phyloP scores from a whole-genome alignment of 2,797 vertebrate species.

The Cheirogaleus major region DNA sequence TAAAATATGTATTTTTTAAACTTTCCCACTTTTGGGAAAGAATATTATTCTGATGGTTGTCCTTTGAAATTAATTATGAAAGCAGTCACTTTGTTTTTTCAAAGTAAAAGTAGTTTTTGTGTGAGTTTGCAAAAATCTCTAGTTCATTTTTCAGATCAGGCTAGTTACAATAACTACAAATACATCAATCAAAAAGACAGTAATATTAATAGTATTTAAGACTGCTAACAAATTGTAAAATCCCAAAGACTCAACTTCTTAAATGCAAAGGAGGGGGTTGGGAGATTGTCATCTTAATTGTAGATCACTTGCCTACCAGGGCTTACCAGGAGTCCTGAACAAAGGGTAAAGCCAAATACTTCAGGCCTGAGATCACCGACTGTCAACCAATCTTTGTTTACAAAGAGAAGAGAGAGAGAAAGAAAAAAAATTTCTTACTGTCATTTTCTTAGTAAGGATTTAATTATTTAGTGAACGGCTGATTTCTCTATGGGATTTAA shows the following conservation, averaged over 20 bases:
- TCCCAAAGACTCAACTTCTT: slow-evolving; percentile 4
- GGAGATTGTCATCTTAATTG: background rate
- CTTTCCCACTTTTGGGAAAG: background rate
- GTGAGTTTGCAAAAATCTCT: slow-evolving; percentile 5
- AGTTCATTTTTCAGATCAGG: background rate
- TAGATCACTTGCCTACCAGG: background rate
- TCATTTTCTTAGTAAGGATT: slow-evolving; percentile 36
- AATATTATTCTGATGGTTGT: background rate
- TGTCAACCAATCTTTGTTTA: slow-evolving; percentile 25
- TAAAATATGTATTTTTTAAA: background rate
- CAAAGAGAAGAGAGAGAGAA: background rate
- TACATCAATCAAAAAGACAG: background rate
- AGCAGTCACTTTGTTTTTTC: background rate
- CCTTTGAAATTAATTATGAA: slow-evolving; percentile 36
- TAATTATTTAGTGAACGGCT: slow-evolving; percentile 45
- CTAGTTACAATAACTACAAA: slow-evolving; percentile 25
- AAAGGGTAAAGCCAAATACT: slow-evolving; percentile 45
- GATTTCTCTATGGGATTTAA: slow-evolving; percentile 6
- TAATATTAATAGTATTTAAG: slow-evolving; percentile 33
- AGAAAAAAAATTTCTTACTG: background rate
- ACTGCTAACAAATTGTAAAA: background rate
- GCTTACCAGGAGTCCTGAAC: background rate
- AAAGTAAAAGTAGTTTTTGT: slow-evolving; percentile 1
- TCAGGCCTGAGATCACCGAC: slow-evolving; percentile 52
- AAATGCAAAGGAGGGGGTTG: background rate